These are phyloP conservation scores for Pantala flavescens DNA, from an alignment of 1,140 invertebrate species.

Conservation along the genomic window DNA sequence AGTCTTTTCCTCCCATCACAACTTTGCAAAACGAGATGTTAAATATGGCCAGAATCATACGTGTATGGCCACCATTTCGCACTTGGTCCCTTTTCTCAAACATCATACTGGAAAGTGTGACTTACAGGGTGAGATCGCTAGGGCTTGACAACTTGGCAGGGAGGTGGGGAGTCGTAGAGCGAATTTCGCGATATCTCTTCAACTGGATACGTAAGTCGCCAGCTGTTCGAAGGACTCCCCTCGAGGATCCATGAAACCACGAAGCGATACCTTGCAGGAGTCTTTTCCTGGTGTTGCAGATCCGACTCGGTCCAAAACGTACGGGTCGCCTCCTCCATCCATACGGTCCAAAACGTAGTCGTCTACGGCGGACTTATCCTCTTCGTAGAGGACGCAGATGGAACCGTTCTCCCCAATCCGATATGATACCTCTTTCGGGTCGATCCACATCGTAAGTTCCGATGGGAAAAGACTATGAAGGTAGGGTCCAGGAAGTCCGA, in stretches of 20 bases:
- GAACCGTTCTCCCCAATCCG: slow-evolving; percentile 61
- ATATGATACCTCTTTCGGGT: slow-evolving; percentile 54
- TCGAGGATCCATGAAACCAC: slow-evolving; percentile 26
- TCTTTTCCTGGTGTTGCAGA: not conserved
- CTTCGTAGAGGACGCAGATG: slow-evolving; percentile 50
- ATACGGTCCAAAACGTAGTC: not conserved
- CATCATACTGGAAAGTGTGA: not conserved
- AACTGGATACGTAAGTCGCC: slow-evolving; percentile 30
- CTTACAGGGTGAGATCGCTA: not conserved
- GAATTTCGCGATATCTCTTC: slow-evolving; percentile 16
- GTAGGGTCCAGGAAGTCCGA: slow-evolving; percentile 40
- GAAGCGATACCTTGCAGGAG: slow-evolving; percentile 28
- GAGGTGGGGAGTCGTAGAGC: slow-evolving; percentile 6
- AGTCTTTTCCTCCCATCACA: not conserved
- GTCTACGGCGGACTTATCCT: slow-evolving; percentile 14
- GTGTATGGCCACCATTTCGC: not conserved
- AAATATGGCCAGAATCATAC: not conserved
- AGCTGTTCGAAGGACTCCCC: slow-evolving; percentile 25
- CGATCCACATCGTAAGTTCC: slow-evolving; percentile 60
- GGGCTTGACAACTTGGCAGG: slow-evolving; percentile 2
- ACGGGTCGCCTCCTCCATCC: too few species aligned
- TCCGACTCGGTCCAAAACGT: too few species aligned
- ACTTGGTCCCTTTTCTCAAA: not conserved
- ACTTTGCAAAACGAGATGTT: not conserved
- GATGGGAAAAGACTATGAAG: slow-evolving; percentile 47